Percentiles rank a stretch among this genome's conserved stretches.
phyloP scores from a whole-genome alignment of 2,113 vertebrate species.

The Xiphorhynchus elegans region DNA sequence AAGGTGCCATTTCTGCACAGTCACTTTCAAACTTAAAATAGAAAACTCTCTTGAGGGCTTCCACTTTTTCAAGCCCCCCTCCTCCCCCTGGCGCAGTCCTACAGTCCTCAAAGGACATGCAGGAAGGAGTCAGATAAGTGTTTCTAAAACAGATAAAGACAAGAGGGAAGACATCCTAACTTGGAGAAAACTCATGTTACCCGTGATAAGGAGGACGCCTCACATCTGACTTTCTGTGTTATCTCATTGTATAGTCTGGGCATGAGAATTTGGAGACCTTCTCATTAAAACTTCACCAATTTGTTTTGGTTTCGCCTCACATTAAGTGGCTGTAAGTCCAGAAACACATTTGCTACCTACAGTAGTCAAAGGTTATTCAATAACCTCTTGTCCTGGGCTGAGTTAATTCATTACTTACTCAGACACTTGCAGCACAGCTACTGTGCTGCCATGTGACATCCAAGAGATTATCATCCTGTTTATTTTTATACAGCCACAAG shows the following conservation, averaged over 20 bases:
- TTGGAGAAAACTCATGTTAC: neutral
- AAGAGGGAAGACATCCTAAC: neutral
- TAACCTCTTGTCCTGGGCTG: neutral
- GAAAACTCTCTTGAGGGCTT: neutral
- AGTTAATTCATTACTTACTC: neutral
- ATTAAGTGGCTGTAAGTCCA: neutral
- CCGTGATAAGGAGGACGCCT: neutral
- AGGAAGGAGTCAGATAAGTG: neutral
- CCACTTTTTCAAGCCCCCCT: neutral
- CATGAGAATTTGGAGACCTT: neutral
- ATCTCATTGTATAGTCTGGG: slow-evolving; percentile 41
- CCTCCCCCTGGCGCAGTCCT: neutral
- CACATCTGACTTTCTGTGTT: neutral
- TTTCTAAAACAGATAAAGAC: slow-evolving; percentile 19
- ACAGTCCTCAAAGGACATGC: neutral
- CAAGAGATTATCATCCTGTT: neutral
- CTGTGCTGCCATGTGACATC: neutral
- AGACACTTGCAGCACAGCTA: neutral
- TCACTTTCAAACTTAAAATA: slow-evolving; percentile 20
- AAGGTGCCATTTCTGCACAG: neutral
- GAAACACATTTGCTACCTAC: neutral
- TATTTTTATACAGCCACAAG: neutral
- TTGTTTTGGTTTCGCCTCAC: neutral
- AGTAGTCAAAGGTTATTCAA: neutral
- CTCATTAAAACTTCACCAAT: neutral